A percentile compares a stretch with the other conserved stretches of the same genome.
These are phyloP conservation scores for Apoda limacodes DNA, from an alignment of 2,888 invertebrate species.

Conservation along the genomic window DNA sequence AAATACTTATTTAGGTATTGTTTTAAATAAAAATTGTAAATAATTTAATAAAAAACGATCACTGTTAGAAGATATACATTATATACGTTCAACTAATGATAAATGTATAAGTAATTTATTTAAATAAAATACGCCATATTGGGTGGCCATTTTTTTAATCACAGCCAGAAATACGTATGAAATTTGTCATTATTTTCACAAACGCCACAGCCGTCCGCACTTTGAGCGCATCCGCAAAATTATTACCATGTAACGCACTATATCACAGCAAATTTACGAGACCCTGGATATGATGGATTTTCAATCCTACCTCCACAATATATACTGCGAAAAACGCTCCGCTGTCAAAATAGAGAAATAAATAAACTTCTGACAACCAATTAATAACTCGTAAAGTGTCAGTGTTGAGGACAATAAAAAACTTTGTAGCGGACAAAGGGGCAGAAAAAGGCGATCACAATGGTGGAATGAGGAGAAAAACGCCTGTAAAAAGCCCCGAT, in stretches of 20 bases:
- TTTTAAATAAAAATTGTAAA: too few relatives aligned
- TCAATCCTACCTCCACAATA: conserved; percentile 62
- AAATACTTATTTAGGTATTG: too few relatives aligned
- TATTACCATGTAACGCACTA: conserved; percentile 66
- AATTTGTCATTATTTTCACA: conserved; percentile 53
- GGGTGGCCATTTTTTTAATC: conserved; percentile 57
- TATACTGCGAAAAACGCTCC: conserved; percentile 56
- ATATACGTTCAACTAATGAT: too few relatives aligned
- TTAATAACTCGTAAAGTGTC: conserved; percentile 71
- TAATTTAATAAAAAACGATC: too few relatives aligned
- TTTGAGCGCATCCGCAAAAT: conserved; percentile 59
- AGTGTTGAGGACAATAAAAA: conserved; percentile 59
- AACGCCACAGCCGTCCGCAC: conserved; percentile 64
- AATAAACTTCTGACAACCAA: conserved; percentile 67
- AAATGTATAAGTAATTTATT: too few relatives aligned
- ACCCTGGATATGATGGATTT: conserved; percentile 70
- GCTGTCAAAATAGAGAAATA: conserved; percentile 68
- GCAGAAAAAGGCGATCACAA: conserved; percentile 64
- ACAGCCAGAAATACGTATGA: conserved; percentile 31
- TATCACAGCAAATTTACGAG: conserved; percentile 67
- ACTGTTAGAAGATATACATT: too few relatives aligned
- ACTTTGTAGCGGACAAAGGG: conserved; percentile 46
- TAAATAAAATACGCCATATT: too few relatives aligned
- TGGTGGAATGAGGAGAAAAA: conserved; percentile 57
- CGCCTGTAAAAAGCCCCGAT: conserved; percentile 61